Conservation (phyloP, 2,888 invertebrate genomes). For the Morpho deidamia region DNA sequence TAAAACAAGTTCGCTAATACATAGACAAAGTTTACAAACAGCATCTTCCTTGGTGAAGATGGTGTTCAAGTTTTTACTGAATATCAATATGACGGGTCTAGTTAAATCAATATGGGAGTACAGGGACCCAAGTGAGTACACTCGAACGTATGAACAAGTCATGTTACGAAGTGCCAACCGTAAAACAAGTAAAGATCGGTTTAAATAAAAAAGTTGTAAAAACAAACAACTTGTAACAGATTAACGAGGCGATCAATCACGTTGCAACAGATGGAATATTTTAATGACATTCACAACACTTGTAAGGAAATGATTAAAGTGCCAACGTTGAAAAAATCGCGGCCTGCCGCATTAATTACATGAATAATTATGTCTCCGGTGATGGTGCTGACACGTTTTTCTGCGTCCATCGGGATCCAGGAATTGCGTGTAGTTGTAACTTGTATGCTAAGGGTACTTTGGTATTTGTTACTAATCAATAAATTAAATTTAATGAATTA, state of each 20-base stretch:
- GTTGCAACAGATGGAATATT: conserved; percentile 7
- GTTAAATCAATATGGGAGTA: too few species aligned
- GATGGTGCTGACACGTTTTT: conserved; percentile 24
- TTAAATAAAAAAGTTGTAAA: neutral
- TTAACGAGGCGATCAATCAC: conserved; percentile 14
- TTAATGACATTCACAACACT: conserved; percentile 13
- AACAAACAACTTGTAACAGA: neutral
- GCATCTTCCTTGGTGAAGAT: too few species aligned
- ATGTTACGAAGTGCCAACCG: too few species aligned
- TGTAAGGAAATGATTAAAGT: conserved; percentile 17
- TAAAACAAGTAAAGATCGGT: neutral
- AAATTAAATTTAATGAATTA: too few species aligned
- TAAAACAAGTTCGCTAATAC: too few species aligned
- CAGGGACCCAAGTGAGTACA: too few species aligned
- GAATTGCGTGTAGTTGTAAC: neutral
- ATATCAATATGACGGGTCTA: too few species aligned
- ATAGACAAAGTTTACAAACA: too few species aligned
- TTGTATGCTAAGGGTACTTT: too few species aligned
- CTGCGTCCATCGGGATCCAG: conserved; percentile 1
- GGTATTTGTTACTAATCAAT: too few species aligned
- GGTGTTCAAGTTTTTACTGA: too few species aligned
- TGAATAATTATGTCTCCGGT: conserved; percentile 10
- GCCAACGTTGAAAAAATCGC: conserved; percentile 7
- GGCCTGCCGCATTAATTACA: conserved; percentile 10
- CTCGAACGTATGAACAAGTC: too few species aligned